Evolutionary conservation across 1,140 invertebrate genomes (phyloP).

Genomic region (Pseudomyrmex gracilis): DNA sequence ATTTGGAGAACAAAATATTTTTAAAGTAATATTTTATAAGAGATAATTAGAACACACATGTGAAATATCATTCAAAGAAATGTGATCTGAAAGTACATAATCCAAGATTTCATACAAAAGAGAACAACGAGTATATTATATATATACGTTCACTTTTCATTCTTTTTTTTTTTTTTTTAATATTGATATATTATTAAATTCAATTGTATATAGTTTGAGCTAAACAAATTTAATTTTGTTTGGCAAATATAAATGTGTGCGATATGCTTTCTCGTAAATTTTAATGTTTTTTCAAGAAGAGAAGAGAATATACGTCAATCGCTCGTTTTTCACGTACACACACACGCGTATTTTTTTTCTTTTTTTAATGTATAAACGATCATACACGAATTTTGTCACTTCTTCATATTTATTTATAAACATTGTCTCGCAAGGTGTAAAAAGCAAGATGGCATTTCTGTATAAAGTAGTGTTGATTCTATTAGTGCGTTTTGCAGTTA

Average conservation of each 20-base stretch:
- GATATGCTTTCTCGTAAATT: conserved; percentile 7
- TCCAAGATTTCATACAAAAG: conserved; percentile 19
- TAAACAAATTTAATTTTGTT: not conserved
- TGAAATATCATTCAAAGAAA: conserved; percentile 28
- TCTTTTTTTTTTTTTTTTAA: not conserved
- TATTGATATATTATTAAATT: not conserved
- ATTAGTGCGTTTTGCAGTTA: too few species aligned
- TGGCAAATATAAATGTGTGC: not conserved
- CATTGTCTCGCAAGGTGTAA: too few species aligned
- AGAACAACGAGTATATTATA: not conserved
- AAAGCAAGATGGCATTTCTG: too few species aligned
- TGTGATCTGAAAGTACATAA: conserved; percentile 22
- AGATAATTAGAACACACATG: conserved; percentile 27
- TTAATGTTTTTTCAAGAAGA: not conserved
- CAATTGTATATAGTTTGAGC: not conserved
- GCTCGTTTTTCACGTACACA: not conserved
- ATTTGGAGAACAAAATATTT: conserved; percentile 29
- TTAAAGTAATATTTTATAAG: conserved; percentile 59
- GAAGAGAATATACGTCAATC: not conserved
- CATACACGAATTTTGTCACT: too few species aligned
- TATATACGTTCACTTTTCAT: not conserved
- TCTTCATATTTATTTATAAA: too few species aligned
- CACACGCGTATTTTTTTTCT: not conserved
- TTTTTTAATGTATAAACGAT: too few species aligned
- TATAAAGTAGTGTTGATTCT: too few species aligned